phyloP scores from a whole-genome alignment of 2,113 vertebrate genomes.

The Isichthys henryi region DNA sequence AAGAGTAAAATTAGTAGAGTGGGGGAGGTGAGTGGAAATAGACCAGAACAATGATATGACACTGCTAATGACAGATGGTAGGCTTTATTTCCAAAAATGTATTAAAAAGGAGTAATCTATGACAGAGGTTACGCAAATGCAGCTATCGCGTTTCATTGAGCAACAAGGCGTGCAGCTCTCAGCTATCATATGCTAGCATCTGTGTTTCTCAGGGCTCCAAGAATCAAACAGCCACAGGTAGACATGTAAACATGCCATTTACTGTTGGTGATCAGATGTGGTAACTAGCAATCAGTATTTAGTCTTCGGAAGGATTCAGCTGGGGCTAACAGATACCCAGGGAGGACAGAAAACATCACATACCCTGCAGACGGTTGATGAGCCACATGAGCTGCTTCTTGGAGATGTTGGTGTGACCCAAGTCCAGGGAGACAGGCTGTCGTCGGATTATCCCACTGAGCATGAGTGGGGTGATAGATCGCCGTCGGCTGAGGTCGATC shows the following conservation, averaged over 20 bases:
- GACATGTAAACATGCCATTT: background rate
- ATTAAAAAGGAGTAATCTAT: background rate
- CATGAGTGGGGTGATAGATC: slow-evolving; percentile 84
- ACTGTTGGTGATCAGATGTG: background rate
- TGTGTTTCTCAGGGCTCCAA: background rate
- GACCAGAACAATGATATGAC: background rate
- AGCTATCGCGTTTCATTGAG: background rate
- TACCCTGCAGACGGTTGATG: slow-evolving; percentile 80
- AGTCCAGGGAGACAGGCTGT: slow-evolving; percentile 75
- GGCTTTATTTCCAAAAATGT: background rate
- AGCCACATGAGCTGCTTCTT: slow-evolving; percentile 92
- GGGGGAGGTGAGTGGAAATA: background rate
- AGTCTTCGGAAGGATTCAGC: background rate
- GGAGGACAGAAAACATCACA: background rate
- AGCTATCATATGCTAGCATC: background rate
- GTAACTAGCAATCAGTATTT: background rate
- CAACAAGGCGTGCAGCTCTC: background rate
- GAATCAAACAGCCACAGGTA: background rate
- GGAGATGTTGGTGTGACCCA: slow-evolving; percentile 84
- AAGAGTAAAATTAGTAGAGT: background rate
- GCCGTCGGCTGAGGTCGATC: slow-evolving; percentile 79
- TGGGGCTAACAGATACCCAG: background rate
- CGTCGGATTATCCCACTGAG: slow-evolving; percentile 82
- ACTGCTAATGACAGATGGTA: background rate
- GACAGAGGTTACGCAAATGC: background rate